These are phyloP conservation scores for Naso thynnoides DNA, from an alignment of 2,797 vertebrate species.

Conservation along the genomic window DNA sequence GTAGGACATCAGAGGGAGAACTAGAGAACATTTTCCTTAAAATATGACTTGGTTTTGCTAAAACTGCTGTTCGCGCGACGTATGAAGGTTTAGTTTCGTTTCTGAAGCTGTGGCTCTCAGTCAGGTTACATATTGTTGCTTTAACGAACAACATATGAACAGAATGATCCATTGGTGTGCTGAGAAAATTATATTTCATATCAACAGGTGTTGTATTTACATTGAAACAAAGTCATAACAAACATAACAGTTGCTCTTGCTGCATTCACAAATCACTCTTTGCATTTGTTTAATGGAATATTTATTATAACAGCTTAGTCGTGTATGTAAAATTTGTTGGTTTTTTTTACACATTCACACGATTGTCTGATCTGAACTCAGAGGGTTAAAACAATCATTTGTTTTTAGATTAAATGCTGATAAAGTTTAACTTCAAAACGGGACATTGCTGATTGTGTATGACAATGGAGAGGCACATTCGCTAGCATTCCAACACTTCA, in stretches of 20 bases:
- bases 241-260: neutral
- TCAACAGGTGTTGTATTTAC: conserved; percentile 41
- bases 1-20: too few relatives aligned
- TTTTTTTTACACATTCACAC: neutral
- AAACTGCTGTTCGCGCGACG: too few relatives aligned
- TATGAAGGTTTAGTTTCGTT: too few relatives aligned
- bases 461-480: neutral
- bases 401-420: neutral
- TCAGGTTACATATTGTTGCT: conserved; percentile 2
- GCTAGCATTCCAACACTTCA: neutral
- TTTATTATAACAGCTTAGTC: too few relatives aligned
- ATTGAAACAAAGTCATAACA: conserved; percentile 27
- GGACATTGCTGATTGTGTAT: neutral
- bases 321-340: too few relatives aligned
- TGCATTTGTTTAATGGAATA: neutral
- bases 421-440: neutral
- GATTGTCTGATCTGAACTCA: neutral
- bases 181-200: conserved; percentile 43
- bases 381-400: neutral
- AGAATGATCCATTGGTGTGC: conserved; percentile 4
- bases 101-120: too few relatives aligned
- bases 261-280: neutral
- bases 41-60: too few relatives aligned
- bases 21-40: too few relatives aligned
- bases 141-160: neutral